Evolutionary conservation across 2,113 vertebrate species (phyloP).

Genomic region (Rostratula benghalensis): DNA sequence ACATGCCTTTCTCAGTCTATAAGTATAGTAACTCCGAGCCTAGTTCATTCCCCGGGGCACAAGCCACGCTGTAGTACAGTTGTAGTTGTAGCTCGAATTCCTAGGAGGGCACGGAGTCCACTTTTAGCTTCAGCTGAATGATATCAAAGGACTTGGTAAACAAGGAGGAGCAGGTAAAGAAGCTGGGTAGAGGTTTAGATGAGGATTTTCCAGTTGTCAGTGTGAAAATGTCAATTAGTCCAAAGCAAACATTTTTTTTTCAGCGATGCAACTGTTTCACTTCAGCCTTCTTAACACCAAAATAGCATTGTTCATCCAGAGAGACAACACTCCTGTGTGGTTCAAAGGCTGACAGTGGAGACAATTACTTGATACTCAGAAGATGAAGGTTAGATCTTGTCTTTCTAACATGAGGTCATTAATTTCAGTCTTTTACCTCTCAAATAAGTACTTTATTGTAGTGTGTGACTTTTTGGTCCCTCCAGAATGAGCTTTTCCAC

Average conservation of each 20-base stretch:
- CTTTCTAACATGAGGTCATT: neutral
- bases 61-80: neutral
- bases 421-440: neutral
- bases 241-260: neutral
- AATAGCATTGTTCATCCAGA: neutral
- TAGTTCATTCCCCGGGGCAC: neutral
- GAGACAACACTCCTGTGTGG: neutral
- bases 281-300: neutral
- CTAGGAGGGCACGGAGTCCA: slow-evolving; percentile 8
- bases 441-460: neutral
- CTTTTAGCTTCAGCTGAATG: neutral
- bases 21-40: neutral
- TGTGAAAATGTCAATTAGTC: neutral
- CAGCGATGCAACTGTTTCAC: neutral
- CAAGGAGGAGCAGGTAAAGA: neutral
- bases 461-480: neutral
- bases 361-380: neutral
- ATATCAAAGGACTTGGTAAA: slow-evolving; percentile 36
- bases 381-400: neutral
- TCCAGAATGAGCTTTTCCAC: neutral
- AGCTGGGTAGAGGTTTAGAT: neutral
- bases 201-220: neutral
- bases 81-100: slow-evolving; percentile 13
- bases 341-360: neutral
- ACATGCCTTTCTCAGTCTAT: rapidly evolving